A percentile compares a stretch with the other conserved stretches of the same genome.
These are phyloP conservation scores for Oryzias curvinotus DNA, from an alignment of 2,113 vertebrate genomes.

Conservation along the genomic window DNA sequence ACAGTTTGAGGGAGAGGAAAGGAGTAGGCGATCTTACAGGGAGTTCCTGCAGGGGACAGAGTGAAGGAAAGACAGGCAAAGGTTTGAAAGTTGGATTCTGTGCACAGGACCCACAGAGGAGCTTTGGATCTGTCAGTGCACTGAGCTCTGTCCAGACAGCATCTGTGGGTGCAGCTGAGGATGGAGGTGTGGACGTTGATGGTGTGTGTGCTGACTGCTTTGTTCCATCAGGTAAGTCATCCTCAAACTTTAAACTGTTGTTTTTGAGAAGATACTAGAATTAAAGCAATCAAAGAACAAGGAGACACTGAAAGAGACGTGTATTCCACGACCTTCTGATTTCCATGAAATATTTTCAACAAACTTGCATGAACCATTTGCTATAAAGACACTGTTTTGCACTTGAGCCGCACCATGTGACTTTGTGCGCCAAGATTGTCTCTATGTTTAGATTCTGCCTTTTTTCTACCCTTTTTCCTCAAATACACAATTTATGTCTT, in stretches of 20 bases:
- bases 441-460: conserved; percentile 19
- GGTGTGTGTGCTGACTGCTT: conserved; percentile 46
- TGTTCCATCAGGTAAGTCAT: conserved; percentile 70
- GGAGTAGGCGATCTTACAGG: conserved; percentile 12
- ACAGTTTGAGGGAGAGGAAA: conserved; percentile 47
- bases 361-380: neutral
- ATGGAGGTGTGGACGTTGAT: conserved; percentile 62
- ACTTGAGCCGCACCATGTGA: neutral
- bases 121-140: conserved; percentile 10
- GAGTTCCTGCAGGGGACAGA: conserved; percentile 16
- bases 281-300: no score
- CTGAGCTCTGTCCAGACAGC: conserved; percentile 24
- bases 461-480: conserved; percentile 29
- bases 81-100: conserved; percentile 33
- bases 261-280: neutral
- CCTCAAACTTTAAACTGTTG: neutral
- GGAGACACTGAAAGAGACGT: neutral
- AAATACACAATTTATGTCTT: conserved; percentile 60
- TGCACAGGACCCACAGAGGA: conserved; percentile 20
- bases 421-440: conserved; percentile 17
- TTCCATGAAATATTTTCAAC: neutral
- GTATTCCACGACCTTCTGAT: neutral
- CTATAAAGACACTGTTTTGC: conserved; percentile 2
- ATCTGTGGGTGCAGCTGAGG: conserved; percentile 47
- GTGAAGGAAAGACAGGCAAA: conserved; percentile 27